Evolutionary conservation across 2,797 vertebrate genomes (phyloP).

Genomic region (Coendou prehensilis): DNA sequence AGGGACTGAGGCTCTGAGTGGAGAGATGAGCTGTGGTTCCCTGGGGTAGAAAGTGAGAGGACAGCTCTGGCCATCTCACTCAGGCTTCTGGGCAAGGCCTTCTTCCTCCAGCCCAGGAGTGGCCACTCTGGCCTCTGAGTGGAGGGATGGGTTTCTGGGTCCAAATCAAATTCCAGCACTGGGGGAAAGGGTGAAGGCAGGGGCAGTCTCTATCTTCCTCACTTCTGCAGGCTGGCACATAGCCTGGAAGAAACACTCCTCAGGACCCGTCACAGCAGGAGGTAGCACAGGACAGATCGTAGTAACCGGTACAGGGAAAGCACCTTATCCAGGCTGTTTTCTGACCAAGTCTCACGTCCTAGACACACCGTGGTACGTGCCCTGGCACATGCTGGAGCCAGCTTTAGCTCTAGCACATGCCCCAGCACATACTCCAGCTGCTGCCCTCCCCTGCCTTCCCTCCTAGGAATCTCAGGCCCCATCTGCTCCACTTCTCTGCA

Average conservation of each 20-base stretch:
- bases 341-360: not conserved
- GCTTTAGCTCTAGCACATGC: constrained; percentile 45
- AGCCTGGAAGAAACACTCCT: not conserved
- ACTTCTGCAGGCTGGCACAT: not conserved
- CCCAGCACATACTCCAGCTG: constrained; percentile 68
- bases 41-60: not conserved
- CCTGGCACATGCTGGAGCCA: not conserved
- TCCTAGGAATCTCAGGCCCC: constrained; percentile 72
- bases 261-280: not conserved
- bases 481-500: constrained; percentile 77
- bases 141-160: not conserved
- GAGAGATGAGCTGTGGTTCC: not conserved
- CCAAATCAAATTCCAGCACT: not conserved
- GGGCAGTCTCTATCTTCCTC: not conserved
- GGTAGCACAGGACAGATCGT: not conserved
- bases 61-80: not conserved
- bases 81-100: not conserved
- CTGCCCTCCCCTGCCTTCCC: constrained; percentile 36
- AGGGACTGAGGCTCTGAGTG: not conserved
- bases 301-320: not conserved
- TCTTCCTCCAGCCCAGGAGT: not conserved
- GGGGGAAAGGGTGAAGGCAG: not conserved
- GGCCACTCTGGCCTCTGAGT: not conserved
- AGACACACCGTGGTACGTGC: not conserved
- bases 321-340: not conserved